Conservation (phyloP, 2,113 vertebrate genomes). For the Sinocyclocheilus grahami region DNA sequence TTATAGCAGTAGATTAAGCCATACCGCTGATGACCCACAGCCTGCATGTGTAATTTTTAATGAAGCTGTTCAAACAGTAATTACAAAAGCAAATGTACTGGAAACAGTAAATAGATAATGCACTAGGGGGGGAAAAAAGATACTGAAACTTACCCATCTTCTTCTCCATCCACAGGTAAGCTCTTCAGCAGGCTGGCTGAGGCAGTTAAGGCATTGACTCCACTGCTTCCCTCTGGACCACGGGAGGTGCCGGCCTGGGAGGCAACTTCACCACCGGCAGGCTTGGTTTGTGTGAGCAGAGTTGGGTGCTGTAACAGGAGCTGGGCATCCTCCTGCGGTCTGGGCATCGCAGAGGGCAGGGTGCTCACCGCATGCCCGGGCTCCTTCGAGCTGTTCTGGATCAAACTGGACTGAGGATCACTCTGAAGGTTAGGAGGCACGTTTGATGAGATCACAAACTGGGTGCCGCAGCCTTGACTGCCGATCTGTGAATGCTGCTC, state of each 20-base stretch:
- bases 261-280: constrained; percentile 72
- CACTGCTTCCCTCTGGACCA: constrained; percentile 74
- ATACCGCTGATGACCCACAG: neutral
- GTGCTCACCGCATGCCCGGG: constrained; percentile 74
- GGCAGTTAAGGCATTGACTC: constrained; percentile 81
- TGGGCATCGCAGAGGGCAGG: constrained; percentile 83
- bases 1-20: neutral
- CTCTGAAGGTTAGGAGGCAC: constrained; percentile 82
- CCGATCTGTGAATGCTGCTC: constrained; percentile 72
- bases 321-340: constrained; percentile 87
- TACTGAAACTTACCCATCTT: constrained; percentile 88
- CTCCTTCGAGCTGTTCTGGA: constrained; percentile 58
- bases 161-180: constrained; percentile 91
- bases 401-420: constrained; percentile 64
- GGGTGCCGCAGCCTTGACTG: constrained; percentile 73
- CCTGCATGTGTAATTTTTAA: neutral
- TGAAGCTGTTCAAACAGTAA: neutral
- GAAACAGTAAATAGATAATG: neutral
- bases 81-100: neutral
- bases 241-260: constrained; percentile 71
- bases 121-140: no score
- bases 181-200: constrained; percentile 88
- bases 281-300: constrained; percentile 81
- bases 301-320: constrained; percentile 84
- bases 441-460: constrained; percentile 79